Conservation (phyloP, 1,140 invertebrate genomes). For the Brachionus rubens region DNA sequence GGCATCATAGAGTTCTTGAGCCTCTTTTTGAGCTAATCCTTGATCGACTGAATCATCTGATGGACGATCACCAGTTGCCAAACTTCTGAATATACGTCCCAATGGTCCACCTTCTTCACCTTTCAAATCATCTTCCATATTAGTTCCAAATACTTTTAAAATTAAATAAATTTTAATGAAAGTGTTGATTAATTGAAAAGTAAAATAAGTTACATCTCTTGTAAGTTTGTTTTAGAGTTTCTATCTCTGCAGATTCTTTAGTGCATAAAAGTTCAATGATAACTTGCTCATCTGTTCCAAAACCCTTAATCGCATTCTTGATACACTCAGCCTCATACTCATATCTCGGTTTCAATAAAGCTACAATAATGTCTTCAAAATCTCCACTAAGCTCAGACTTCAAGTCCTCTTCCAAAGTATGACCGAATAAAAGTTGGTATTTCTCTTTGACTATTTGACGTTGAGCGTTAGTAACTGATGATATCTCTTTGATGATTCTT, state of each 20-base stretch:
- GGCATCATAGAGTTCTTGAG: constrained; percentile 24
- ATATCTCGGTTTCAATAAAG: too few relatives aligned
- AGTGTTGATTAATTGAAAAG: background rate
- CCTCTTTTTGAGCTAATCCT: constrained; percentile 11
- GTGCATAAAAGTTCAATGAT: constrained; percentile 8
- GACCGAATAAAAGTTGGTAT: too few relatives aligned
- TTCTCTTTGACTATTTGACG: too few relatives aligned
- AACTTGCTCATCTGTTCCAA: constrained; percentile 48
- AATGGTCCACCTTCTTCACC: background rate
- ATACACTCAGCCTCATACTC: too few relatives aligned
- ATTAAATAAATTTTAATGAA: background rate
- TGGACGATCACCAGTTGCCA: background rate
- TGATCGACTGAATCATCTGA: background rate
- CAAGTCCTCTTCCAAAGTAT: too few relatives aligned
- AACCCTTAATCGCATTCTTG: constrained; percentile 58
- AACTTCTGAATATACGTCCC: background rate
- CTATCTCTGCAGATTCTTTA: too few relatives aligned
- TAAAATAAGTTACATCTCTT: background rate
- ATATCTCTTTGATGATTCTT: too few relatives aligned
- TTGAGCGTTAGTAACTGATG: too few relatives aligned
- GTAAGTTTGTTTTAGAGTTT: constrained; percentile 24
- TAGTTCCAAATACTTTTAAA: background rate
- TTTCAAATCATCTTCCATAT: constrained; percentile 25
- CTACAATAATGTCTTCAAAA: too few relatives aligned
- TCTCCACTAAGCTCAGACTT: too few relatives aligned